These are phyloP conservation scores for Myotis myotis DNA, from an alignment of 2,797 vertebrate genomes.

Conservation along the genomic window DNA sequence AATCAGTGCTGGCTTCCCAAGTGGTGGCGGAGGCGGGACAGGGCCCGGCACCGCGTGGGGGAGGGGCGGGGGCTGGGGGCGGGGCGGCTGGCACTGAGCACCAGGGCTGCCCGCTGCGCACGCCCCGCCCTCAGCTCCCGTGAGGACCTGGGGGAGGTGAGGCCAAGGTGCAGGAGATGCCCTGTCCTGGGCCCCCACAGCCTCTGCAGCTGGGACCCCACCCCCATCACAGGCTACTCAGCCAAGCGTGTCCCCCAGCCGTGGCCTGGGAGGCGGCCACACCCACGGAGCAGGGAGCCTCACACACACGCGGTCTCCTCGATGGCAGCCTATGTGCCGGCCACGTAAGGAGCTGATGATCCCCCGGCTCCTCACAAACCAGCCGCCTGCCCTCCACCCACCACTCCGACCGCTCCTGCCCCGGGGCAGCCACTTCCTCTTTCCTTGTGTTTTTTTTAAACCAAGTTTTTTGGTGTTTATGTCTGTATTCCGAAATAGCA, in stretches of 20 bases:
- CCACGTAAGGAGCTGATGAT: not conserved
- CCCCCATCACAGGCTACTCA: not conserved
- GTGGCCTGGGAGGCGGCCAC: accelerated
- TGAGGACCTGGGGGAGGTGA: not conserved
- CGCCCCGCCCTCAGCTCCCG: not conserved
- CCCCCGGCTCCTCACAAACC: not conserved
- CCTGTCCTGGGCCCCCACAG: accelerated
- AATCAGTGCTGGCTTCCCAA: not conserved
- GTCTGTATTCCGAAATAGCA: not conserved
- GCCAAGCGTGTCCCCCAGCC: not conserved
- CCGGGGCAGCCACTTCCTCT: not conserved
- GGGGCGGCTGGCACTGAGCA: not conserved
- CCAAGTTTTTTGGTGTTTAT: not conserved
- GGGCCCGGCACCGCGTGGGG: not conserved
- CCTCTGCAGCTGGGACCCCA: not conserved
- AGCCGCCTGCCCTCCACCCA: not conserved
- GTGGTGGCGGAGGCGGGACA: not conserved
- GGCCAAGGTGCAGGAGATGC: not conserved
- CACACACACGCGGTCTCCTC: too few species aligned
- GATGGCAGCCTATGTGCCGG: too few species aligned
- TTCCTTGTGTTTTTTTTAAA: accelerated
- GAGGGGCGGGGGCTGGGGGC: not conserved
- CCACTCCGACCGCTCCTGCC: not conserved
- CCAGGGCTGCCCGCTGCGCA: not conserved
- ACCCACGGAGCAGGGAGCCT: not conserved